Evolutionary conservation across 2,888 invertebrate species (phyloP).

Genomic region (Ophioninae sp.): DNA sequence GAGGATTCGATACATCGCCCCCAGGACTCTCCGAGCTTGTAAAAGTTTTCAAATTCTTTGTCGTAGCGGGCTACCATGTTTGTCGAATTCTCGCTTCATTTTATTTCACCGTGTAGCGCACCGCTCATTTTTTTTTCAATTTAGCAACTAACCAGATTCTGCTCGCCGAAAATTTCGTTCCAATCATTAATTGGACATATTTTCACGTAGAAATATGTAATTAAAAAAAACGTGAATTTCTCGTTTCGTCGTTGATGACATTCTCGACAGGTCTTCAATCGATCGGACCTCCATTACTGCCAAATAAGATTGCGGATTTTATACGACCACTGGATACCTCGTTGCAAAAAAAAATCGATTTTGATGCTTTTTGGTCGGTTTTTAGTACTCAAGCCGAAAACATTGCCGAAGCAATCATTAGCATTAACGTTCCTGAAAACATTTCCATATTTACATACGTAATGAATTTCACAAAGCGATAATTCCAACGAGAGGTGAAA

Average conservation of each 20-base stretch:
- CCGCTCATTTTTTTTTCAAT: neutral
- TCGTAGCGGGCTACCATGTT: neutral
- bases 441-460: conserved; percentile 18
- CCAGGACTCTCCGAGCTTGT: neutral
- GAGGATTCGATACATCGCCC: neutral
- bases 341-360: neutral
- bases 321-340: neutral
- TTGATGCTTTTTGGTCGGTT: neutral
- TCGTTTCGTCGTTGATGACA: neutral
- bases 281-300: neutral
- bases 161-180: neutral
- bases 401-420: neutral
- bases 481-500: conserved; percentile 11
- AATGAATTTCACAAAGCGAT: conserved; percentile 31
- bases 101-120: neutral
- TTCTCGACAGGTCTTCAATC: conserved; percentile 1
- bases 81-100: neutral
- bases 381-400: neutral
- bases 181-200: neutral
- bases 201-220: conserved; percentile 1
- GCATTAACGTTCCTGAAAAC: neutral
- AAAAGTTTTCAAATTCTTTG: neutral
- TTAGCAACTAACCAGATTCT: neutral
- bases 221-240: neutral
- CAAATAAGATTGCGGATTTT: neutral